Evolutionary conservation across 2,888 invertebrate genomes (phyloP), one percentile per base, ranked within the genome.

Genomic region (Parnassius glacialis): DNA sequence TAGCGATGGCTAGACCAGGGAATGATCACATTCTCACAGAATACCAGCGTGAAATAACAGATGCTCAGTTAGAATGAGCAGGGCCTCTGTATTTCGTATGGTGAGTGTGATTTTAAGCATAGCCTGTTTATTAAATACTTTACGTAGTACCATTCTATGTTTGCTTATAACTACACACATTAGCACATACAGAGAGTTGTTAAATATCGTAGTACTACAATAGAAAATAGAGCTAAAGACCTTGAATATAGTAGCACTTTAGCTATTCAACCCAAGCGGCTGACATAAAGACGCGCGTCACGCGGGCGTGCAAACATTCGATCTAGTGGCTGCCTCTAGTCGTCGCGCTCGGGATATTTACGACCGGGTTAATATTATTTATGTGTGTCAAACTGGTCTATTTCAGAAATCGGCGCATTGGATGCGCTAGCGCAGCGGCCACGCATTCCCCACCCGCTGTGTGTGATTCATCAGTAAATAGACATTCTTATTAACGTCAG

Each of bases 311-410:
- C 20, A 20, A 20, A 20, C 20, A 68, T 66, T 65, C 64, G 68
- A 74, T 70, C 55, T 69, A 70, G 72, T 71, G 72, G 72, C 74
- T 67, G 71, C 34, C 34, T 34, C 34, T 34, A 5, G 67, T 69
- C 70, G 72, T 69, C 72, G 67, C 70, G 67, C 70, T 62, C 68
- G 67, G 64, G 73, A 77, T 82, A 83, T 88, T 86, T 86, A 85
- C 79, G 84, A 85, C 70, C 74, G 64, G 68, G 75, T 82, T 80
- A 82, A 84, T 84, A 88, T 85, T 87, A 86, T 89, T 89, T 86
- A 87, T 89, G 85, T 81, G 74, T 90, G 90, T 90, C 90, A 90
- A 89, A 88, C 76, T 72, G 79, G 72, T 81, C 85, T 90, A 90
- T 90, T 88, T 89, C 78, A 72, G 81, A 78, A 79, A 78, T 74